A percentile compares a stretch with the other conserved stretches of the same genome.
phyloP scores from a whole-genome alignment of 2,888 invertebrate genomes.

The Synergus umbraculus region DNA sequence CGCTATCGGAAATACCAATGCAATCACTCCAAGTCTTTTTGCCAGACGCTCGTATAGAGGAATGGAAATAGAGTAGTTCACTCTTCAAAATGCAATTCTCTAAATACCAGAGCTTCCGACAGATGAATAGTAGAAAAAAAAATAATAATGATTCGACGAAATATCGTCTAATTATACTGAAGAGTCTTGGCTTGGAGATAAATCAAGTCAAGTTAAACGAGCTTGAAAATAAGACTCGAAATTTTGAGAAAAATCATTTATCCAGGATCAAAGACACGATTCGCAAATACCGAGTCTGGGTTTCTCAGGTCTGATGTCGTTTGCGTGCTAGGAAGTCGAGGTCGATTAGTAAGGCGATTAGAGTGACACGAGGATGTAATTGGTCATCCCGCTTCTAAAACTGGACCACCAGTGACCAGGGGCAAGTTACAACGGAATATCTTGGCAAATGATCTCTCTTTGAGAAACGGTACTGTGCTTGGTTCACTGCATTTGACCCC shows the following conservation, averaged over 20 bases:
- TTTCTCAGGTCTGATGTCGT: neutral
- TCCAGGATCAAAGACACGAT: neutral
- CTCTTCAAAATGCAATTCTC: neutral
- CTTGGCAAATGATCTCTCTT: slow-evolving; percentile 50
- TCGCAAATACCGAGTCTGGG: slow-evolving; percentile 3
- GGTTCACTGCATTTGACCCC: slow-evolving; percentile 53
- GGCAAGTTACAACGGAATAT: slow-evolving; percentile 49
- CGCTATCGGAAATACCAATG: slow-evolving; percentile 17
- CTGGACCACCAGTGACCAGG: slow-evolving; percentile 40
- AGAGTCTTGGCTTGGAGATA: neutral
- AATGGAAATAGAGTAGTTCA: slow-evolving; percentile 15
- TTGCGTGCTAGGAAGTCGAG: slow-evolving; percentile 41
- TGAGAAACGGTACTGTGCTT: slow-evolving; percentile 49
- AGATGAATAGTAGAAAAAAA: neutral
- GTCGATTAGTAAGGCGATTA: slow-evolving; percentile 37
- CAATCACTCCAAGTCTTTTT: slow-evolving; percentile 6
- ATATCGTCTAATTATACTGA: neutral
- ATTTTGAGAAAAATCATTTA: neutral
- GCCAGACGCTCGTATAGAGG: neutral
- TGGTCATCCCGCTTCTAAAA: slow-evolving; percentile 42
- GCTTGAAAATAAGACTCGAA: neutral
- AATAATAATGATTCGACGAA: neutral
- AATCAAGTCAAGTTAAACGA: neutral
- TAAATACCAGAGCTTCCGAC: slow-evolving; percentile 7
- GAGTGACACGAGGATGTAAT: slow-evolving; percentile 39